Evolutionary conservation across 1,140 invertebrate species (phyloP).

Genomic region (Halyomorpha halys): DNA sequence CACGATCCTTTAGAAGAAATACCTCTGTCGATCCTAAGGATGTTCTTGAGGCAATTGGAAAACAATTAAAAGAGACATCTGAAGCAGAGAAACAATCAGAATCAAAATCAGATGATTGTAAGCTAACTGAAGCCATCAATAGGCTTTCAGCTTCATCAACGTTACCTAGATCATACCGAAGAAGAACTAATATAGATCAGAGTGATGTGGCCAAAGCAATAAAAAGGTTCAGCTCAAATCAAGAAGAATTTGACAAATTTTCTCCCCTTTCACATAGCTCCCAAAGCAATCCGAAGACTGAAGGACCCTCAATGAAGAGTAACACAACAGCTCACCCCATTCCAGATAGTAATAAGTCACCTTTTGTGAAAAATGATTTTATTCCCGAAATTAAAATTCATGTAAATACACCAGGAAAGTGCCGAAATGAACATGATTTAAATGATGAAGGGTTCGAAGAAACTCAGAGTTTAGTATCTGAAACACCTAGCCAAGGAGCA

Average conservation of each 20-base stretch:
- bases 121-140: slow-evolving; percentile 12
- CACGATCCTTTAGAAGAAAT: slow-evolving; percentile 29
- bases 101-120: not conserved
- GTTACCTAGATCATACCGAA: slow-evolving; percentile 26
- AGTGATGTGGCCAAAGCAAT: slow-evolving; percentile 26
- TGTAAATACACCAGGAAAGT: slow-evolving; percentile 35
- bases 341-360: slow-evolving; percentile 21
- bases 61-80: slow-evolving; percentile 26
- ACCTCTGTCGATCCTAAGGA: slow-evolving; percentile 27
- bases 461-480: slow-evolving; percentile 72
- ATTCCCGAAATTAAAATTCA: slow-evolving; percentile 39
- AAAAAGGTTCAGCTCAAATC: slow-evolving; percentile 19
- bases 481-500: slow-evolving; percentile 67
- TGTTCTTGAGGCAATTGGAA: slow-evolving; percentile 23
- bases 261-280: not conserved
- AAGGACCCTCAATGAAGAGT: not conserved
- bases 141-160: slow-evolving; percentile 21
- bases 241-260: not conserved
- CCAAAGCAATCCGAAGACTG: slow-evolving; percentile 7
- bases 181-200: slow-evolving; percentile 28
- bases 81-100: slow-evolving; percentile 1
- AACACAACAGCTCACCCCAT: not conserved
- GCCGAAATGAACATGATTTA: slow-evolving; percentile 47
- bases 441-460: slow-evolving; percentile 86
- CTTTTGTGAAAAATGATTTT: slow-evolving; percentile 33